Base-by-base conservation (phyloP, 2,113 vertebrate genomes). In the Tachysurus fulvidraco region DNA sequence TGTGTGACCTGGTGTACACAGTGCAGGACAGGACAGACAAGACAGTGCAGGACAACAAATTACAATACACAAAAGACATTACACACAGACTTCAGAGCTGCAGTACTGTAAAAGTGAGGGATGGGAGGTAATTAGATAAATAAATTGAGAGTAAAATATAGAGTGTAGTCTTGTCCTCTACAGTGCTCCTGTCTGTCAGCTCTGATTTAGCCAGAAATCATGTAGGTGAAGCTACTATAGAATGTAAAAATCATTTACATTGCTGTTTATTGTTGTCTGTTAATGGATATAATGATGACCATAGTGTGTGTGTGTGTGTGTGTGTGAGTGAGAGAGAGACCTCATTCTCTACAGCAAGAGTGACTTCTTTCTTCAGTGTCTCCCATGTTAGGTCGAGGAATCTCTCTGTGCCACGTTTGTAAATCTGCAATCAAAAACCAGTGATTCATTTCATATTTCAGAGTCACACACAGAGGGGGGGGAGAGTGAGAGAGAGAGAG, bases 321-420 rank as follows among this genome's bases (percentile, higher is more conserved):
- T 30, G 60, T 30, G 59, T 36, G 36, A 36, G 36, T 54, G 59
- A 11, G 52, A 16, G 41, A 6, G 7, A 19, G 9, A 64, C 98
- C 96, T 98, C 96, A 0, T 77, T 97, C 93, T 99, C 98, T 85
- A 99, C 96, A 0, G 97, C 96, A 25, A 97, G 86, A 0, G 97
- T 98, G 86, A 99, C 96, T 92, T 99, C 97, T 87, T 95, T 98
- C 94, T 95, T 99, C 91, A 99, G 93, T 30, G 93, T 94, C 21
- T 95, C 96, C 98, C 97, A 98, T 0, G 96, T 95, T 50, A 96
- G 79, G 89, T 98, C 96, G n/a, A 92, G 16, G 83, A 95, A 91
- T 50, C 90, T 94, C 54, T 97, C 97, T 0, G 94, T 89, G 90
- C 96, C 95, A 90, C 96, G 92, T 8, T 96, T 96, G 89, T 95